Conservation (phyloP, 2,888 invertebrate genomes). For the Coremacera marginata region DNA sequence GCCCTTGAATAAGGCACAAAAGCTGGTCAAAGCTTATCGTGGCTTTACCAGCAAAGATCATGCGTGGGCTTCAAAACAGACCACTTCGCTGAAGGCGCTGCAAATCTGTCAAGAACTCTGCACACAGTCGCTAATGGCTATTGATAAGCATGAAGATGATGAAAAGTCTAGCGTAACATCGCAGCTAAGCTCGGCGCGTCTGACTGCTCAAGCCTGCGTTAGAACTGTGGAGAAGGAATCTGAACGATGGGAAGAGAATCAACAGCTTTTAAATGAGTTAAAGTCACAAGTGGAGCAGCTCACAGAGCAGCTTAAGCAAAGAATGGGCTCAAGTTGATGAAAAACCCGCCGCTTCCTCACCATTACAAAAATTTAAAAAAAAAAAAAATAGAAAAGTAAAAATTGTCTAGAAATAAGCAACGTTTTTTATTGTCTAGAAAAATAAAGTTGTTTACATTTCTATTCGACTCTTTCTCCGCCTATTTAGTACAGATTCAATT, state of each 20-base stretch:
- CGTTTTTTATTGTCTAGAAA: background rate
- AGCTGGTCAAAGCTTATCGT: conserved; percentile 82
- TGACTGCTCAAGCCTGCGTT: conserved; percentile 73
- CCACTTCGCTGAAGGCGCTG: conserved; percentile 75
- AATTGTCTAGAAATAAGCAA: background rate
- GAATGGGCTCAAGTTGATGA: conserved; percentile 51
- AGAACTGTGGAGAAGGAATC: conserved; percentile 69
- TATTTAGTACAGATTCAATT: conserved; percentile 74
- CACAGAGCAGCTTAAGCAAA: conserved; percentile 53
- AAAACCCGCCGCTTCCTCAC: too few species aligned
- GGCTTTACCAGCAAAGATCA: conserved; percentile 76
- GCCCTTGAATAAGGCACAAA: conserved; percentile 75
- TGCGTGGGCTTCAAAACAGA: conserved; percentile 73
- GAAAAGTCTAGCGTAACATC: conserved; percentile 72
- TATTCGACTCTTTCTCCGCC: background rate
- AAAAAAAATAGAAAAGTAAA: background rate
- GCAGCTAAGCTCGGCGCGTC: conserved; percentile 73
- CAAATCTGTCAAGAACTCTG: conserved; percentile 74
- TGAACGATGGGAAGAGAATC: conserved; percentile 70
- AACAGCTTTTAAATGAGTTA: conserved; percentile 67
- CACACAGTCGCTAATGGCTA: conserved; percentile 73
- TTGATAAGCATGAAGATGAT: conserved; percentile 69
- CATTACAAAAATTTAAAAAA: too few species aligned
- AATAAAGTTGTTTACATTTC: background rate
- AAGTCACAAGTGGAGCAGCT: conserved; percentile 60